Conservation (phyloP, 2,797 vertebrate genomes). For the Saxicola maurus region DNA sequence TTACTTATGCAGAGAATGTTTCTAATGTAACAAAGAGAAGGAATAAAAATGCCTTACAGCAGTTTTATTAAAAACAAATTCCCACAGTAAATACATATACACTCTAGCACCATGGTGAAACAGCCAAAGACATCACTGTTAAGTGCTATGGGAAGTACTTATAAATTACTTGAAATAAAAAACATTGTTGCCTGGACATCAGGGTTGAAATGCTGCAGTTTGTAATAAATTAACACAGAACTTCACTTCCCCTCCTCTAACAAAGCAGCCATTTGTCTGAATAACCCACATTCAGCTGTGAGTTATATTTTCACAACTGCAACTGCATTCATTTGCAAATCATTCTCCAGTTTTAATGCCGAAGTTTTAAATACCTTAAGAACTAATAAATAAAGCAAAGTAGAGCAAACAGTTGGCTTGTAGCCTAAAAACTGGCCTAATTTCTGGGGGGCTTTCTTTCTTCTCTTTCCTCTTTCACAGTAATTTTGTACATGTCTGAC, state of each 20-base stretch:
- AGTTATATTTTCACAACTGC: conserved; percentile 95
- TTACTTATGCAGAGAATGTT: conserved; percentile 79
- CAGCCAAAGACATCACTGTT: conserved; percentile 74
- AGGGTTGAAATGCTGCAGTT: conserved; percentile 90
- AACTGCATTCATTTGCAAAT: conserved; percentile 97
- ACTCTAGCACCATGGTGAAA: conserved; percentile 71
- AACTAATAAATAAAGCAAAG: conserved; percentile 88
- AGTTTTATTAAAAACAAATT: conserved; percentile 87
- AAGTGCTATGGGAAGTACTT: conserved; percentile 82
- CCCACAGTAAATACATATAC: conserved; percentile 85
- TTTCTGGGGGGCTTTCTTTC: conserved; percentile 67
- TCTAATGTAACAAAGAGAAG: conserved; percentile 78
- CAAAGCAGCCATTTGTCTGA: conserved; percentile 87
- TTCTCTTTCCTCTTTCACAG: conserved; percentile 62
- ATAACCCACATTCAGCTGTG: conserved; percentile 83
- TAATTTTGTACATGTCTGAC: conserved; percentile 68
- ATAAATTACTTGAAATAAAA: conserved; percentile 86
- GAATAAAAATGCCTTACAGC: conserved; percentile 78
- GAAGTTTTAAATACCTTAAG: conserved; percentile 88
- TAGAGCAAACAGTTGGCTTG: conserved; percentile 85
- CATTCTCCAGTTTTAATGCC: conserved; percentile 85
- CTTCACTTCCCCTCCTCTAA: conserved; percentile 82
- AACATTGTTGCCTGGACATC: conserved; percentile 92
- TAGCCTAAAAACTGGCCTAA: conserved; percentile 77
- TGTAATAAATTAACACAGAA: conserved; percentile 93